Evolutionary conservation across 2,113 vertebrate species (phyloP).

Genomic region (Damaliscus lunatus): DNA sequence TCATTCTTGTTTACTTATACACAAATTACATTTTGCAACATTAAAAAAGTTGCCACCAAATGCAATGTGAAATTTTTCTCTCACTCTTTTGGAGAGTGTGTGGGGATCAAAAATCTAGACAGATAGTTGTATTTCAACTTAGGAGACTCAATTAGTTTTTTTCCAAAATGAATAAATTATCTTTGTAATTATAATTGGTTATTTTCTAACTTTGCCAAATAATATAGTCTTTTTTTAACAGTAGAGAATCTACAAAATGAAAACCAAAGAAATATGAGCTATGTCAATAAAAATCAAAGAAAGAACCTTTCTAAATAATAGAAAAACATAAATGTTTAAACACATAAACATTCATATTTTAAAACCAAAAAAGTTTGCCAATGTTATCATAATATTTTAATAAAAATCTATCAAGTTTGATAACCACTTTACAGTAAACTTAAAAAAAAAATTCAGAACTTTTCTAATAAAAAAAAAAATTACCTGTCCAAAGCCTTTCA

Average conservation of each 20-base stretch:
- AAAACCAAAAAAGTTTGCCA: background rate
- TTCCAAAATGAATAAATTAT: background rate
- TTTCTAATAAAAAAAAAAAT: background rate
- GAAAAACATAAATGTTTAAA: background rate
- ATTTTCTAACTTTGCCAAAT: background rate
- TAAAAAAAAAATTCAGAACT: background rate
- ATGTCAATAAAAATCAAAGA: background rate
- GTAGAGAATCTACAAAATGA: background rate
- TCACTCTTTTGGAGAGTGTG: background rate
- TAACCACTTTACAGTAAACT: background rate
- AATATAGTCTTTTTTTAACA: background rate
- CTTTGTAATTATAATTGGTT: background rate
- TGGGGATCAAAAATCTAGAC: background rate
- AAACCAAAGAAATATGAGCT: background rate
- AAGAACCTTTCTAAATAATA: background rate
- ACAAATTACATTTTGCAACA: background rate
- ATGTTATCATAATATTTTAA: background rate
- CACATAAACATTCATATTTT: background rate
- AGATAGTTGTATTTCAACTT: background rate
- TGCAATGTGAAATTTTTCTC: background rate
- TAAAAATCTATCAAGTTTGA: background rate
- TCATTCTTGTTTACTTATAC: background rate
- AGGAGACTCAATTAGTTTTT: background rate
- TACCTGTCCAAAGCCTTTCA: background rate
- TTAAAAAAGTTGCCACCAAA: constrained; percentile 16